phyloP scores from a whole-genome alignment of 2,113 vertebrate species.

The Redunca redunca region DNA sequence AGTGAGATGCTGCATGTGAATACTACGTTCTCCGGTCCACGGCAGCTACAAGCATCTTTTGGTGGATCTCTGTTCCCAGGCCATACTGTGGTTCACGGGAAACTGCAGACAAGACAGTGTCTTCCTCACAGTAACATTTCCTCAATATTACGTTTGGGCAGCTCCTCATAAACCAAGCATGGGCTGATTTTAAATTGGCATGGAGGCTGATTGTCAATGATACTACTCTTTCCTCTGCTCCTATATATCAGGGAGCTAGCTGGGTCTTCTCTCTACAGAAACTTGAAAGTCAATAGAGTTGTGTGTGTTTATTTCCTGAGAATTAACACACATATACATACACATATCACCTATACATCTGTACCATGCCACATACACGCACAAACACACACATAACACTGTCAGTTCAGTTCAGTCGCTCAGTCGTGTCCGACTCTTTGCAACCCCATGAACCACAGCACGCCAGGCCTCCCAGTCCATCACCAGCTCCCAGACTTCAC shows the following conservation, averaged over 20 bases:
- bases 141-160: neutral
- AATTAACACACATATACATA: neutral
- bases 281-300: neutral
- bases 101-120: neutral
- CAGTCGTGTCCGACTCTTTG: neutral
- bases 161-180: neutral
- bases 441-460: neutral
- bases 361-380: neutral
- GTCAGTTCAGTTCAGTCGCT: neutral
- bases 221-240: neutral
- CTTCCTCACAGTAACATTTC: neutral
- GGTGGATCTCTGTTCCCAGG: neutral
- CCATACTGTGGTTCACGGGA: neutral
- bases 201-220: neutral
- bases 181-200: neutral
- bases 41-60: neutral
- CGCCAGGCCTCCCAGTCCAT: fast-evolving
- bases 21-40: neutral
- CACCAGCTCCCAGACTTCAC: neutral
- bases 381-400: neutral
- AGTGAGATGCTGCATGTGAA: neutral
- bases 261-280: neutral
- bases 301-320: neutral
- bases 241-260: neutral
- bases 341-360: neutral